A percentile compares a stretch with the other conserved stretches of the same genome.
Evolutionary conservation across 2,113 vertebrate genomes (phyloP).

Genomic region (Centropus bengalensis): DNA sequence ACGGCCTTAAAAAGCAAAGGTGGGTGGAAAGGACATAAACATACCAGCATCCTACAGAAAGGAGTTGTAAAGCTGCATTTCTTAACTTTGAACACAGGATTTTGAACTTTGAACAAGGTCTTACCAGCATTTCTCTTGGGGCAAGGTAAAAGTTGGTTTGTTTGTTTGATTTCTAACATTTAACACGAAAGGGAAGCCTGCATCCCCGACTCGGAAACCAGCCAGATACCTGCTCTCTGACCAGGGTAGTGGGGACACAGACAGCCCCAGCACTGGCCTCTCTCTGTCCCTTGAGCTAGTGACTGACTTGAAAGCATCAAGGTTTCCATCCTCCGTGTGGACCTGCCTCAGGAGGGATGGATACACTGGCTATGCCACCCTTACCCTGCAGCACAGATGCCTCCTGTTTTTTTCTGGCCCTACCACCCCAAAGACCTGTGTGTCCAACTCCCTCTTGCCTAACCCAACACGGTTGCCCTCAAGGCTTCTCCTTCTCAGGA

Average conservation of each 20-base stretch:
- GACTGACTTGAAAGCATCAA: neutral
- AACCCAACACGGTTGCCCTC: neutral
- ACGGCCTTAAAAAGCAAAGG: neutral
- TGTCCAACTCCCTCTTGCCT: neutral
- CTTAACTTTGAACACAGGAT: neutral
- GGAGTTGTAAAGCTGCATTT: neutral
- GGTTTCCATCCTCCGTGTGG: accelerated
- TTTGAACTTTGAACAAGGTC: neutral
- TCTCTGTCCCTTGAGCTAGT: neutral
- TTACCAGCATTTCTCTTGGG: neutral
- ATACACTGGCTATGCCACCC: neutral
- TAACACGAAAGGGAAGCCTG: neutral
- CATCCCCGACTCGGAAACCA: neutral
- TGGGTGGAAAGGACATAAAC: neutral
- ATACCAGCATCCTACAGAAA: neutral
- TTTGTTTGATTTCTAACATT: neutral
- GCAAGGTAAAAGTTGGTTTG: neutral
- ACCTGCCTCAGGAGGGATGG: neutral
- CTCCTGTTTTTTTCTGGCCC: neutral
- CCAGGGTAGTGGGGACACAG: neutral
- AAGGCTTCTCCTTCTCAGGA: neutral
- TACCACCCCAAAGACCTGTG: neutral
- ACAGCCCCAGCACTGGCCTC: neutral
- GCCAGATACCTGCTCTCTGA: accelerated
- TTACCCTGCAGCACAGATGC: neutral